phyloP scores from a whole-genome alignment of 2,113 vertebrate genomes.

The Corythornis vintsioides region DNA sequence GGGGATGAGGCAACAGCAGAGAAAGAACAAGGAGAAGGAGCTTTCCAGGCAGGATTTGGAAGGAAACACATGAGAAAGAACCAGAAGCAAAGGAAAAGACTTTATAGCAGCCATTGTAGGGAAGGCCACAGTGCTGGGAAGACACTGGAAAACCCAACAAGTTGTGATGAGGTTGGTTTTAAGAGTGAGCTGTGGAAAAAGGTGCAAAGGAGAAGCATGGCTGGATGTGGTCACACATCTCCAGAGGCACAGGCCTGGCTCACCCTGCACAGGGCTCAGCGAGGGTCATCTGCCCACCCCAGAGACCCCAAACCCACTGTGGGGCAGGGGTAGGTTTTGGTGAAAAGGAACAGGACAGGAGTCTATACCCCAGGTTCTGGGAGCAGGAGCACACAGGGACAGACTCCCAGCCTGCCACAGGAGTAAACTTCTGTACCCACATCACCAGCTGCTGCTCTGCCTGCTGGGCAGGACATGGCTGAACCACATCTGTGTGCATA shows the following conservation, averaged over 20 bases:
- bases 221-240: not conserved
- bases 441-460: accelerated
- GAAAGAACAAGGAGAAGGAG: not conserved
- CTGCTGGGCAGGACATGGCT: not conserved
- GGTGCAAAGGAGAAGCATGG: not conserved
- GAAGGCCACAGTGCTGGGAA: not conserved
- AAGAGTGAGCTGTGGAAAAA: not conserved
- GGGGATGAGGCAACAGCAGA: accelerated
- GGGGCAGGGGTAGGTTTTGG: not conserved
- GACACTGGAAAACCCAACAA: not conserved
- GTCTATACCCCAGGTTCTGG: not conserved
- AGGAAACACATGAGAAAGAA: not conserved
- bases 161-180: not conserved
- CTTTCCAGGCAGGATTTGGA: not conserved
- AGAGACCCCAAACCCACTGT: not conserved
- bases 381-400: not conserved
- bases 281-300: not conserved
- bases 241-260: not conserved
- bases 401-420: not conserved
- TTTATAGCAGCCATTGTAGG: not conserved
- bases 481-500: not conserved
- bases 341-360: not conserved
- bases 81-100: not conserved
- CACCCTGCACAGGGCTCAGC: not conserved
- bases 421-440: not conserved